These are phyloP conservation scores for Dufourea novaeangliae DNA, from an alignment of 1,140 invertebrate genomes.

Conservation along the genomic window DNA sequence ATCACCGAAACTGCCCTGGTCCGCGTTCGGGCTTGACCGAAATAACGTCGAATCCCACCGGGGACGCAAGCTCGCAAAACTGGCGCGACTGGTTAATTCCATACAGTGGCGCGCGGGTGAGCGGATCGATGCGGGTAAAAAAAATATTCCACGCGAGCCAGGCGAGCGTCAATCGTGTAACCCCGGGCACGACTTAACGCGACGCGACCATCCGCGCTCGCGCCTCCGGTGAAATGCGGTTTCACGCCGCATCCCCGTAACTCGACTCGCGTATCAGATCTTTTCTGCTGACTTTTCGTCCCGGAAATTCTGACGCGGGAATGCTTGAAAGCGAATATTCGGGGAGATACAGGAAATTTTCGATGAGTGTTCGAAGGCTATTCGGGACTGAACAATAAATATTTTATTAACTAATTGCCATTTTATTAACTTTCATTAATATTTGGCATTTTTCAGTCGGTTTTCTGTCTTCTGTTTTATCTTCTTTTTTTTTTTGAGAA, in stretches of 20 bases:
- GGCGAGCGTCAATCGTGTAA: constrained; percentile 18
- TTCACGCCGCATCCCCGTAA: not conserved
- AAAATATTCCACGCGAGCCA: constrained; percentile 30
- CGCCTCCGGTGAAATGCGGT: not conserved
- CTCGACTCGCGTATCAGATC: not conserved
- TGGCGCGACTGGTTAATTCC: constrained; percentile 21
- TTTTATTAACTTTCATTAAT: too few relatives aligned
- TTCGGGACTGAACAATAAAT: too few relatives aligned
- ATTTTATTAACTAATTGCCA: too few relatives aligned
- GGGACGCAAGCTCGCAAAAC: constrained; percentile 6
- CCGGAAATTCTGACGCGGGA: too few relatives aligned
- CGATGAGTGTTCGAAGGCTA: too few relatives aligned
- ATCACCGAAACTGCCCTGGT: not conserved
- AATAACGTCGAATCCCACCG: constrained; percentile 8
- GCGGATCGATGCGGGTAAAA: constrained; percentile 31
- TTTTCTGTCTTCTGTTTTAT: too few relatives aligned
- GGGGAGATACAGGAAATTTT: too few relatives aligned
- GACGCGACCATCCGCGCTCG: not conserved
- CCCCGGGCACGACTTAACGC: not conserved
- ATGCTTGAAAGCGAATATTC: too few relatives aligned
- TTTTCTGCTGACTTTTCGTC: too few relatives aligned
- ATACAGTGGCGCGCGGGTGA: not conserved
- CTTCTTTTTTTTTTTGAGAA: too few relatives aligned
- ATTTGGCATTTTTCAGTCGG: too few relatives aligned
- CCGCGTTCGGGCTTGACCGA: constrained; percentile 14